Evolutionary conservation across 1,140 invertebrate species (phyloP), one percentile per base, ranked within the genome.

Genomic region (Chironomus tepperi): DNA sequence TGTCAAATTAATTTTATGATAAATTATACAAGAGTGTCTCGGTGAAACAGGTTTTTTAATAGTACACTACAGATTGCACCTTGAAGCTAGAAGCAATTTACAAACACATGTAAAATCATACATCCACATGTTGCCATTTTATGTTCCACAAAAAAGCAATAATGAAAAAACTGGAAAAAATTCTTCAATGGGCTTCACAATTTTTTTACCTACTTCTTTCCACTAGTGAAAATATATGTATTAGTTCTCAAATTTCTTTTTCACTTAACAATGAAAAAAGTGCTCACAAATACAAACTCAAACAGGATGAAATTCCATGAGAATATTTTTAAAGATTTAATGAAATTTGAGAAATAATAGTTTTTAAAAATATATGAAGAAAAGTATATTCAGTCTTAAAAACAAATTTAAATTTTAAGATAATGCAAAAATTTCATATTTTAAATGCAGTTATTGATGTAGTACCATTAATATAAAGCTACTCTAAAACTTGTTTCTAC

Each of bases 191-290:
- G 65, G 19, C 16, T 70, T 70, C 65, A 70, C 19, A 70, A 18
- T 19, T 9, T 70, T 57, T 70, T 70, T 70, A 70, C 65, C 65
- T 70, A 70, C 65, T 70, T 70, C 47, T 34, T 57, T 12, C 47
- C 47, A 34, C 24, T 34, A 34, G 24, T 34, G 24, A 34, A 34
- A n/a, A 34, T 57, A 12, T 12, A 12, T 57, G 47, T 57, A n/a
- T 57, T 57, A n/a, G 47, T 57, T 57, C 47, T 57, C 47, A 57
- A 57, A 57, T 57, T 57, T 57, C 47, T 57, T n/a, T 15, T 57
- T 57, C 12, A 57, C 3, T 57, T 57, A 57, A 57, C 47, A 57
- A 57, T n/a, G n/a, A 57, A 15, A 5, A 12, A n/a, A 57, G n/a
- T n/a, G 5, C n/a, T 57, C 5, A 57, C 47, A n/a, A 57, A 57